phyloP scores from a whole-genome alignment of 2,113 vertebrate species.

The Otis tarda region DNA sequence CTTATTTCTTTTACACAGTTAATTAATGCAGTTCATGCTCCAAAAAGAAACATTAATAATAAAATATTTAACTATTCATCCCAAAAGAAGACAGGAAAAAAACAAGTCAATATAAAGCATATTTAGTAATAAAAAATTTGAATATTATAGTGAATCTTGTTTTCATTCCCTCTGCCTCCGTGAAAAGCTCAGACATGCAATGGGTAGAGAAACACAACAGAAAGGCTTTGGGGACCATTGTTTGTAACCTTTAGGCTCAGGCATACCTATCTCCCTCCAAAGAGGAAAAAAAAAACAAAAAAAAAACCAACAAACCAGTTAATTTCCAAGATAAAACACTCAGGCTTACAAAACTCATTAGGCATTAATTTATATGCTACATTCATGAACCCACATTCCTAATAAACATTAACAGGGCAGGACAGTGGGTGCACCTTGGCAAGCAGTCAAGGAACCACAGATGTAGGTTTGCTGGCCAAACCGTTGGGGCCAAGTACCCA shows the following conservation, averaged over 20 bases:
- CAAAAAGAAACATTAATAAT: conserved; percentile 6
- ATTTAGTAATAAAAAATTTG: neutral
- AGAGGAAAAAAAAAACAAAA: neutral
- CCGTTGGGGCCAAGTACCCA: rapidly evolving
- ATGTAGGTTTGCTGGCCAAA: neutral
- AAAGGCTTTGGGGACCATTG: neutral
- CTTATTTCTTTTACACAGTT: neutral
- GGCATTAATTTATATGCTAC: neutral
- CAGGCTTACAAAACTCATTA: neutral
- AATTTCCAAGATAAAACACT: neutral
- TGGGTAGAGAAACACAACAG: neutral
- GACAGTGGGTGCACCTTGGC: neutral
- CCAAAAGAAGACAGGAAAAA: neutral
- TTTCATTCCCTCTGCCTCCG: neutral
- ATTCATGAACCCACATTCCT: neutral
- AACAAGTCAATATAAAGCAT: neutral
- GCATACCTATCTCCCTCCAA: neutral
- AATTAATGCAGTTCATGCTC: neutral
- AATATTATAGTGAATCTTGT: neutral
- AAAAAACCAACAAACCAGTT: neutral
- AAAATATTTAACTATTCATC: neutral
- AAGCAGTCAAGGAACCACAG: neutral
- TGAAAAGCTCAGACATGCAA: neutral
- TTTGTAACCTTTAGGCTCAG: neutral
- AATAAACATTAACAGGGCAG: neutral